A percentile compares a stretch with the other conserved stretches of the same genome.
phyloP scores from a whole-genome alignment of 2,797 vertebrate genomes.

The Masticophis lateralis region DNA sequence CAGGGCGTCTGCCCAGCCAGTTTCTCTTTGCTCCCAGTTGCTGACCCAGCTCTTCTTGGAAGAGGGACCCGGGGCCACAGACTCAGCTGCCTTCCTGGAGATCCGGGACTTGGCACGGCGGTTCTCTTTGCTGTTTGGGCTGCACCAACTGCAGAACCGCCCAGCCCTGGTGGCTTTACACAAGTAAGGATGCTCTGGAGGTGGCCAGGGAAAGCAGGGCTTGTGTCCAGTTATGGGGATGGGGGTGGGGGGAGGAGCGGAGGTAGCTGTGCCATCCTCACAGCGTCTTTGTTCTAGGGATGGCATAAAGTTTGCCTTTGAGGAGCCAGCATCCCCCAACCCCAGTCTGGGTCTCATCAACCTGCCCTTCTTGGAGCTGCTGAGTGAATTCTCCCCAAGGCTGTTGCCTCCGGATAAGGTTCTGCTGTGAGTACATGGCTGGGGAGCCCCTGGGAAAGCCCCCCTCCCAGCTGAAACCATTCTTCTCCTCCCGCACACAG shows the following conservation, averaged over 20 bases:
- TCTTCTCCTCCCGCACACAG: neutral
- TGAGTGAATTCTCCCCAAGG: constrained; percentile 87
- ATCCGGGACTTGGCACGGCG: constrained; percentile 83
- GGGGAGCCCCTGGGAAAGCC: neutral
- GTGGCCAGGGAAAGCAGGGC: neutral
- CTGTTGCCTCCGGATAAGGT: constrained; percentile 78
- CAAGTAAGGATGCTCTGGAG: constrained; percentile 69
- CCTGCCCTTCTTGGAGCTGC: constrained; percentile 82
- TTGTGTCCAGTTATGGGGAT: too few species aligned
- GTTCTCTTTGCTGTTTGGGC: constrained; percentile 83
- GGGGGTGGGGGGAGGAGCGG: neutral
- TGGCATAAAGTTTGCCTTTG: constrained; percentile 82
- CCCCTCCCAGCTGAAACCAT: neutral
- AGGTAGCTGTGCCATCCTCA: neutral
- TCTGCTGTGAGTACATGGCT: constrained; percentile 75
- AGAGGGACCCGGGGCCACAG: constrained; percentile 63
- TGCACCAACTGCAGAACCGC: constrained; percentile 78
- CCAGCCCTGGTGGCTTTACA: constrained; percentile 79
- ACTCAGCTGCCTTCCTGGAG: constrained; percentile 67
- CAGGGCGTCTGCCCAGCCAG: fast-evolving
- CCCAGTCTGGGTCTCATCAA: constrained; percentile 67
- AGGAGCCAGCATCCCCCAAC: constrained; percentile 43
- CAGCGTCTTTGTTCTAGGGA: constrained; percentile 68
- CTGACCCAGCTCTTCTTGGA: constrained; percentile 77
- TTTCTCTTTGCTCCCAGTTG: constrained; percentile 51